Base-by-base conservation (phyloP, 1,140 invertebrate species). In the Lucilia cuprina region DNA sequence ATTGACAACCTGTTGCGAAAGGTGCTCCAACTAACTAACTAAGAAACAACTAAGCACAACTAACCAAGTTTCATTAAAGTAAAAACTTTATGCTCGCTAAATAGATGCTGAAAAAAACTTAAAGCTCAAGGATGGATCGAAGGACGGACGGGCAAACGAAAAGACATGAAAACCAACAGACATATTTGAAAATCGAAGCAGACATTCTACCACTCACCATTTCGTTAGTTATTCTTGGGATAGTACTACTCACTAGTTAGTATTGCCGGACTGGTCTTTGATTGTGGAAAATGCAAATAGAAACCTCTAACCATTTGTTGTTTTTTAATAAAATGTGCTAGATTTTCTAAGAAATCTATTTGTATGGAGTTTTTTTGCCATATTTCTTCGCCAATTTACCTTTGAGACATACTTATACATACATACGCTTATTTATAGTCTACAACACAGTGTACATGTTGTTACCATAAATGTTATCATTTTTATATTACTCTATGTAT, bases 1-100 rank as follows among this genome's bases (percentile, higher is more conserved):
- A 80, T 80, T 80, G 77, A 80, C 77, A 80, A 80, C 77, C 77
- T 80, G 77, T 80, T 80, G 77, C 77, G 41, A 80, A 80, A 80
- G 77, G 77, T 49, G 77, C 41, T 80, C 41, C n/a, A 78, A 19
- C 77, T 30, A 30, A 30, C 25, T 30, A 30, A 30, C 25, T 30
- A 30, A 30, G 1, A 30, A 30, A 30, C 25, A 30, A 30, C 25
- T 30, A 30, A 30, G 25, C 25, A 30, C 25, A 30, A 30, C 25
- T 19, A 41, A 41, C 41, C 50, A 55, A 21, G 65, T 25, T 70
- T 21, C n/a, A 19, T 70, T 70, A 55, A 55, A 55, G 50, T n/a
- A 55, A 41, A 41, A 41, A 41, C 41, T 41, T 41, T 41, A 41
- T 41, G 41, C 41, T 41, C 41, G 41, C 41, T 41, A 41, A 41